These are phyloP conservation scores for Zoanthus solanderi DNA, from an alignment of 92 coral and sea anemone genomes.

Conservation along the genomic window DNA sequence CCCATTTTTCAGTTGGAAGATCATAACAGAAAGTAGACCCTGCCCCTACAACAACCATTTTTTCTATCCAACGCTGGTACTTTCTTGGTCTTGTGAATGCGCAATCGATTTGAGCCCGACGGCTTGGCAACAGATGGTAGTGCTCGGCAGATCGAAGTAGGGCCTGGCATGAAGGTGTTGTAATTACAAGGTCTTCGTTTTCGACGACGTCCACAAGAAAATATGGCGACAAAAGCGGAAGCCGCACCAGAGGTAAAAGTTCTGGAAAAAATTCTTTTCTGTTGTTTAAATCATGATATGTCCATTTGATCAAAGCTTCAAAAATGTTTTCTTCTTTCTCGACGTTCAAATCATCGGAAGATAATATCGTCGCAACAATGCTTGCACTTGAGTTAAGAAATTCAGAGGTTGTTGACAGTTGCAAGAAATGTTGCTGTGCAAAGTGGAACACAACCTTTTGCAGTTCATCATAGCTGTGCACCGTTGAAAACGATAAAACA, in stretches of 20 bases:
- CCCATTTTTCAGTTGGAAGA: constrained; percentile 33
- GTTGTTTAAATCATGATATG: constrained; percentile 14
- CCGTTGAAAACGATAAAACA: constrained; percentile 31
- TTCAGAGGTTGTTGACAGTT: constrained; percentile 8
- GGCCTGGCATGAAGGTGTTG: constrained; percentile 19
- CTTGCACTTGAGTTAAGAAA: constrained; percentile 23
- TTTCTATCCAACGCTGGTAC: constrained; percentile 31
- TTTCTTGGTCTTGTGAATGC: constrained; percentile 19
- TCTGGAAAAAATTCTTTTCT: constrained; percentile 17
- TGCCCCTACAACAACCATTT: constrained; percentile 28
- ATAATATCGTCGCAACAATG: neutral
- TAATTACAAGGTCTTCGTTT: constrained; percentile 7
- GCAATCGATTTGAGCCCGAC: constrained; percentile 15
- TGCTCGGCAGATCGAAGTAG: constrained; percentile 17
- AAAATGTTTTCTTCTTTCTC: constrained; percentile 21
- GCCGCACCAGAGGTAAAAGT: constrained; percentile 18
- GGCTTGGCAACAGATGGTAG: constrained; percentile 26
- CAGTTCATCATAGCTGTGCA: constrained; percentile 32
- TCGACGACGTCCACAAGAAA: constrained; percentile 46
- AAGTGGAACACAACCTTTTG: constrained; percentile 19
- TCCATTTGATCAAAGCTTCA: constrained; percentile 32
- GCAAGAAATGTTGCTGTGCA: constrained; percentile 11
- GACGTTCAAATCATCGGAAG: constrained; percentile 33
- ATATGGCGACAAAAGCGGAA: constrained; percentile 33
- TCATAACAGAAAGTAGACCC: constrained; percentile 34